These are phyloP conservation scores for Origma solitaria DNA, from an alignment of 2,113 vertebrate species.

Conservation along the genomic window DNA sequence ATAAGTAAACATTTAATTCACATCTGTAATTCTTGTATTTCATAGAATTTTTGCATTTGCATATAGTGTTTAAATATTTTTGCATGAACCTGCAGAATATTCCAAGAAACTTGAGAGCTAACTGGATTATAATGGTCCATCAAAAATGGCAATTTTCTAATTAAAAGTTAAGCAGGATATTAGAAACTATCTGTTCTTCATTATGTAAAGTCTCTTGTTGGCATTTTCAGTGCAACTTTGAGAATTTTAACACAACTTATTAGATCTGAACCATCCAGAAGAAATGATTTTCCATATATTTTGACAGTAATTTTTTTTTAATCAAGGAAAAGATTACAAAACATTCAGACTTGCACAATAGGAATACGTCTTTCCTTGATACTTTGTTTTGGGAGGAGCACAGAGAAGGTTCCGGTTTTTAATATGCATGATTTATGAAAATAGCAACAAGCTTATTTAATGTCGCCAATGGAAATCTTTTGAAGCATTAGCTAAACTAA, in stretches of 20 bases:
- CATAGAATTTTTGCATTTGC: background rate
- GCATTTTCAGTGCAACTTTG: background rate
- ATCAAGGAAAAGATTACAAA: background rate
- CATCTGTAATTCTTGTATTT: background rate
- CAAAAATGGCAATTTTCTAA: background rate
- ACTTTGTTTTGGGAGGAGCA: background rate
- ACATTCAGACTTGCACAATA: background rate
- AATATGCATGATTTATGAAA: background rate
- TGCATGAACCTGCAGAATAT: background rate
- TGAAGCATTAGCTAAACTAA: background rate
- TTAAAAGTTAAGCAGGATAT: background rate
- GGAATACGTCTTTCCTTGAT: background rate
- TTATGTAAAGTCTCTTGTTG: background rate
- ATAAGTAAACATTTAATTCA: background rate
- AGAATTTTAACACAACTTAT: background rate
- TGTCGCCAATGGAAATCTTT: background rate
- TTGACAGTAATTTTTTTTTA: background rate
- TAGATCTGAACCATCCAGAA: background rate
- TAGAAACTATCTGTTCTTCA: background rate
- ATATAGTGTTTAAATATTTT: background rate
- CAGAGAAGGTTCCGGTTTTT: background rate
- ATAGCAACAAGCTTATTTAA: background rate
- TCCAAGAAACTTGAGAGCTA: background rate
- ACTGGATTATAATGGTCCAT: background rate
- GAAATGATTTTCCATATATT: background rate